Evolutionary conservation across 2,888 invertebrate genomes (phyloP), one percentile per base, ranked within the genome.

Genomic region (Miltochrista miniata): DNA sequence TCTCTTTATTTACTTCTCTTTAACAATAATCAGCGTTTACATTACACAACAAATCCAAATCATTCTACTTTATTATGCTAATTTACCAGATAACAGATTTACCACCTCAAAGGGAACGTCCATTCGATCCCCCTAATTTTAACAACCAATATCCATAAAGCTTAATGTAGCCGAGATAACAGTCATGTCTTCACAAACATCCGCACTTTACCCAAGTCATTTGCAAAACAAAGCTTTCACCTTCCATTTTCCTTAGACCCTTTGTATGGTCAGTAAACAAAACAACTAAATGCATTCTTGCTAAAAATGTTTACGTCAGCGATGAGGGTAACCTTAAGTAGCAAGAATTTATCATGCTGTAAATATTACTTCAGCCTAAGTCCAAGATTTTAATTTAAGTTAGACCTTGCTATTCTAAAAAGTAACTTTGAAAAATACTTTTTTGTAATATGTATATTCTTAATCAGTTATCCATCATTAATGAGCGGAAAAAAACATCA

Each of bases 171-270:
- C 48, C 43, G 18, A 63, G 66, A 66, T 64, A 66, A 64, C 64
- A 56, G 64, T 62, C 61, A 59, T 65, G 67, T 71, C 71, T 69
- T 59, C 56, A 64, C 60, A 67, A 73, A 69, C 59, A 62, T 68
- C 61, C 66, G 44, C 60, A 61, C 66, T 68, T 71, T 71, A 68
- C 68, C 68, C 65, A 52, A 66, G 59, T 64, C 60, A 68, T 72
- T 72, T 70, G 59, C 65, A 61, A 67, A 66, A 67, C 61, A 59
- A 62, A 54, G 51, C 56, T 62, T 65, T 61, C 54, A 54, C 61
- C 64, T 59, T 42, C 38, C 43, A 48, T 61, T 70, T 67, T 58
- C 54, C 46, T 54, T 39, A 47, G 46, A 48, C 18, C 44, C 18
- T 45, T 45, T 34, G 39, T 30, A 45, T 39, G 31, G 44, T 44